Percentiles rank a stretch among this genome's conserved stretches.
Evolutionary conservation across 2,113 vertebrate genomes (phyloP).

Genomic region (Amphiprion ocellaris): DNA sequence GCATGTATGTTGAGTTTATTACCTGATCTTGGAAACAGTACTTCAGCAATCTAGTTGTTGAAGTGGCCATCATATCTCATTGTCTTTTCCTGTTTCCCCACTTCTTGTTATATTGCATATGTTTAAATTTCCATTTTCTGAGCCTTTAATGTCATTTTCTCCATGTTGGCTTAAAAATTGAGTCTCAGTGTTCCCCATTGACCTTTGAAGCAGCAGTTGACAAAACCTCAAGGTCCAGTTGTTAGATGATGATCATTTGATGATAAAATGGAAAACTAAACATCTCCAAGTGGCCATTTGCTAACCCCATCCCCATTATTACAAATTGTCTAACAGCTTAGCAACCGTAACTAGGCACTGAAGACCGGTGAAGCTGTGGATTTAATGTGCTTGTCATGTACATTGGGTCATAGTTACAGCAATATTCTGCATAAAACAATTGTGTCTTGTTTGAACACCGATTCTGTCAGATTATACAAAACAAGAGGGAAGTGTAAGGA

Average conservation of each 20-base stretch:
- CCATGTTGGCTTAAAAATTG: no score
- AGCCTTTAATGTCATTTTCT: no score
- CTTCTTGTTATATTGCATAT: not conserved
- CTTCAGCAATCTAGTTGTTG: not conserved
- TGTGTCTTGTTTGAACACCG: not conserved
- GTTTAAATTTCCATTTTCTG: not conserved
- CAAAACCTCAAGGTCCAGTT: not conserved
- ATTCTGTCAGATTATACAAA: no score
- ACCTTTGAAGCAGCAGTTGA: not conserved
- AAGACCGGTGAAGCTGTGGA: not conserved
- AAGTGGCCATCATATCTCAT: not conserved
- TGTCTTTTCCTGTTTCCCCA: not conserved
- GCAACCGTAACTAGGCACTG: constrained; percentile 1
- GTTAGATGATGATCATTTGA: no score
- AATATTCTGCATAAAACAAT: not conserved
- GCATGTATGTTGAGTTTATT: not conserved
- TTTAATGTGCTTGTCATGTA: not conserved
- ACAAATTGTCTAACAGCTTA: not conserved
- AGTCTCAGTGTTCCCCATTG: no score
- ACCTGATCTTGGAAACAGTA: not conserved
- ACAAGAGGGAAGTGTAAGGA: no score
- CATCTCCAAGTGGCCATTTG: no score
- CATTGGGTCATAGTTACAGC: not conserved
- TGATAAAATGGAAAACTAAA: no score
- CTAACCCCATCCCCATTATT: no score